A percentile compares a stretch with the other conserved stretches of the same genome.
Conservation (phyloP, 30 jellyfish, hydroid and myxozoan genomes). For the Morbakka virulenta region DNA sequence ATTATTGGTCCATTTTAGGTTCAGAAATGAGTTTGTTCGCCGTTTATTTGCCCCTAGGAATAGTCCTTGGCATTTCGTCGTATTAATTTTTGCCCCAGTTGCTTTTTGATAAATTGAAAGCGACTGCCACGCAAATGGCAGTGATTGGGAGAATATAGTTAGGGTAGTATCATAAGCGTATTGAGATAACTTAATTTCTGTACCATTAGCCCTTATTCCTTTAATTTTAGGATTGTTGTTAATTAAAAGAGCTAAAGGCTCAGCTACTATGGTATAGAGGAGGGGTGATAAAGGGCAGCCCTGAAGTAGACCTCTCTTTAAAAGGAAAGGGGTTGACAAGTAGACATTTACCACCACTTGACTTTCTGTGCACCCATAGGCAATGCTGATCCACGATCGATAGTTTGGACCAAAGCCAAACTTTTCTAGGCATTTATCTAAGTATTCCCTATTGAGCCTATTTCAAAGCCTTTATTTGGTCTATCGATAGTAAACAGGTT, state of each 20-base stretch:
- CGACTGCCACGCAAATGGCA: not conserved
- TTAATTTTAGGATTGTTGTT: too few relatives aligned
- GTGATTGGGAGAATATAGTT: not conserved
- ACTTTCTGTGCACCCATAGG: not conserved
- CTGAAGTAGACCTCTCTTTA: not conserved
- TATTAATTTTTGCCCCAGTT: not conserved
- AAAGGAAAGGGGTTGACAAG: not conserved
- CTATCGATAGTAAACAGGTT: not conserved
- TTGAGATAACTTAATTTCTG: not conserved
- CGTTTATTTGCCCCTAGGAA: not conserved
- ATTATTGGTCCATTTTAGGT: not conserved
- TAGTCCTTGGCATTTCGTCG: not conserved
- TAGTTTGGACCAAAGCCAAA: constrained; percentile 23
- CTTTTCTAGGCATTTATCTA: not conserved
- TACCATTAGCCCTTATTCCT: not conserved
- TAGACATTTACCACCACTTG: constrained; percentile 26
- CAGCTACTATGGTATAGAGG: not conserved
- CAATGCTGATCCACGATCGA: not conserved
- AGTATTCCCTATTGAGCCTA: not conserved
- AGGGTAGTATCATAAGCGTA: not conserved
- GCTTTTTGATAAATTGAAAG: not conserved
- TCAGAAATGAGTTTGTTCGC: not conserved
- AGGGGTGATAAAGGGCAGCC: not conserved
- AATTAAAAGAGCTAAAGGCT: not conserved
- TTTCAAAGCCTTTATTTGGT: constrained; percentile 38